These are phyloP conservation scores for Platynereis dumerilii DNA, from an alignment of 2,888 invertebrate species.

Conservation along the genomic window DNA sequence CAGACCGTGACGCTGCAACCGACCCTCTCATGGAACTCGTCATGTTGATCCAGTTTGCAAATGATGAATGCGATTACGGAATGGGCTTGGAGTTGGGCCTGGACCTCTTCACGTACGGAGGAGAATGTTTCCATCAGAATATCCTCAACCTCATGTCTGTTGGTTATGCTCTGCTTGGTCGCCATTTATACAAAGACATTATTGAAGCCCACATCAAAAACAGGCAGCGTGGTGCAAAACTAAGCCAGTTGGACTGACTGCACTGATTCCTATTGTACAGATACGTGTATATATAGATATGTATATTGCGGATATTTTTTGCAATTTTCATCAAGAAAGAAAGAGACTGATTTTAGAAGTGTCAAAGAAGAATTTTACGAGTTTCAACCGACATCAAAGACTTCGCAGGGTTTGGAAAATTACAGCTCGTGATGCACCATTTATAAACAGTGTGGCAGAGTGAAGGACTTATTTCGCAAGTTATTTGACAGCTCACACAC, in stretches of 20 bases:
- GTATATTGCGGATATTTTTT: no score
- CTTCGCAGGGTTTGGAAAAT: no score
- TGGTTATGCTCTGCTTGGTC: slow-evolving; percentile 78
- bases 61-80: slow-evolving; percentile 95
- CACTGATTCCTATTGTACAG: slow-evolving; percentile 5
- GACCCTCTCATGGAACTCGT: slow-evolving; percentile 81
- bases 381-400: no score
- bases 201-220: slow-evolving; percentile 77
- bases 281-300: not conserved
- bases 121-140: slow-evolving; percentile 75
- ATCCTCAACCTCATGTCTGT: slow-evolving; percentile 73
- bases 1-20: slow-evolving; percentile 70
- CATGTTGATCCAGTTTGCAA: slow-evolving; percentile 84
- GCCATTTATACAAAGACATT: slow-evolving; percentile 77
- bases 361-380: no score
- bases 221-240: slow-evolving; percentile 64
- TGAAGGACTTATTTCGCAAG: no score
- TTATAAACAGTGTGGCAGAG: no score
- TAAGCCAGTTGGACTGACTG: slow-evolving; percentile 27
- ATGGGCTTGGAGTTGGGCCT: slow-evolving; percentile 89
- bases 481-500: no score
- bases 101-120: slow-evolving; percentile 76
- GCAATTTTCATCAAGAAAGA: no score
- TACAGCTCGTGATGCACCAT: no score
- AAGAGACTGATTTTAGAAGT: no score